A percentile compares a stretch with the other conserved stretches of the same genome.
phyloP scores from a whole-genome alignment of 2,888 invertebrate species.

The Pogonocherus hispidulus region DNA sequence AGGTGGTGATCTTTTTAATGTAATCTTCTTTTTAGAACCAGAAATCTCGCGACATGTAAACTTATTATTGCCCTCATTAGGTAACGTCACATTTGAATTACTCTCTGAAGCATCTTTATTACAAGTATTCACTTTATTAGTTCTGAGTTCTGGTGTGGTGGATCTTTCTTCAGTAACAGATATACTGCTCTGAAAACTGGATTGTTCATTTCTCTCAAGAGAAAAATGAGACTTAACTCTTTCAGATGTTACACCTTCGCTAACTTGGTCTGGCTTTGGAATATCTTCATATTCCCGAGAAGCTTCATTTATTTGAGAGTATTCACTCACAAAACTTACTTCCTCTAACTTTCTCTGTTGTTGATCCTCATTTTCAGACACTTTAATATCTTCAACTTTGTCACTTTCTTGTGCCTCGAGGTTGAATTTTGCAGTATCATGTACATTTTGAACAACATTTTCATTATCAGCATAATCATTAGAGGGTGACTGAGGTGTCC shows the following conservation, averaged over 20 bases:
- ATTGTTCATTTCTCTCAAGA: background rate
- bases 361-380: slow-evolving; percentile 3
- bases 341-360: slow-evolving; percentile 27
- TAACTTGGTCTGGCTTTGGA: too few species aligned
- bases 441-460: slow-evolving; percentile 43
- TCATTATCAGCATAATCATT: slow-evolving; percentile 54
- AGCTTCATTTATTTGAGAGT: slow-evolving; percentile 36
- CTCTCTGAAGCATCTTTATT: background rate
- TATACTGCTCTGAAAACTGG: background rate
- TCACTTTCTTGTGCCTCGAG: slow-evolving; percentile 30
- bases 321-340: slow-evolving; percentile 44
- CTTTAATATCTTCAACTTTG: slow-evolving; percentile 18
- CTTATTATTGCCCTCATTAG: slow-evolving; percentile 18
- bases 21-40: slow-evolving; percentile 33
- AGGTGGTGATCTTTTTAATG: slow-evolving; percentile 37
- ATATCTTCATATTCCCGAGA: too few species aligned
- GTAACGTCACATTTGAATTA: slow-evolving; percentile 3
- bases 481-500: slow-evolving; percentile 66
- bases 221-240: too few species aligned
- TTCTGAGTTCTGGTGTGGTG: slow-evolving; percentile 37
- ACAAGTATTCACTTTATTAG: slow-evolving; percentile 27
- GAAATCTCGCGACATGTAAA: slow-evolving; percentile 8
- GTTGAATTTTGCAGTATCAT: slow-evolving; percentile 36
- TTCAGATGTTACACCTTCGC: too few species aligned
- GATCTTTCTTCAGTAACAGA: slow-evolving; percentile 32